These are phyloP conservation scores for Metalampra italica DNA, from an alignment of 2,888 invertebrate genomes.

Conservation along the genomic window DNA sequence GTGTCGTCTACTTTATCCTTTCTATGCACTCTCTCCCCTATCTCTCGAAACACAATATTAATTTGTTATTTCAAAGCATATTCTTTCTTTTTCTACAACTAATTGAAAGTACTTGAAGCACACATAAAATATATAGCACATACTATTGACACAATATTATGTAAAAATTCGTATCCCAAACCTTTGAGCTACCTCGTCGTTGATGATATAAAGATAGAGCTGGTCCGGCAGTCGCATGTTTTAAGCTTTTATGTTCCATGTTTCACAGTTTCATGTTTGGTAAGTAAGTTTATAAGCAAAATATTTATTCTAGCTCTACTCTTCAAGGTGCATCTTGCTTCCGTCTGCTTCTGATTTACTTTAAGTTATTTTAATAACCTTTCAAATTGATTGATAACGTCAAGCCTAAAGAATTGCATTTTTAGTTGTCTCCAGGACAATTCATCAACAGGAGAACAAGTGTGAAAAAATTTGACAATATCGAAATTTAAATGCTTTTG, in stretches of 20 bases:
- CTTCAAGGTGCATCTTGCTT: no score
- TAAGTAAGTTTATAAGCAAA: slow-evolving; percentile 6
- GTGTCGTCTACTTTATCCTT: slow-evolving; percentile 37
- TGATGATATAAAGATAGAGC: slow-evolving; percentile 21
- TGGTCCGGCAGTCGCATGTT: slow-evolving; percentile 58
- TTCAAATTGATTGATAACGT: no score
- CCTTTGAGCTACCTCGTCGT: slow-evolving; percentile 24
- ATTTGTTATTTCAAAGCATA: neutral
- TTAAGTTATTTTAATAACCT: no score
- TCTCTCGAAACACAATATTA: neutral
- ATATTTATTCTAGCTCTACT: no score
- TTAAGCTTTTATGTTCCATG: slow-evolving; percentile 31
- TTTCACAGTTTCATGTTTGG: slow-evolving; percentile 20
- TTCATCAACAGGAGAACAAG: no score
- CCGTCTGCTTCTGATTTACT: no score
- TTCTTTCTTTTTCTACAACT: neutral
- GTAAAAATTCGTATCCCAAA: neutral
- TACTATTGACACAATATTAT: neutral
- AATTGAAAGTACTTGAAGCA: neutral
- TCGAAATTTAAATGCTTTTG: neutral
- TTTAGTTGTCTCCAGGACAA: no score
- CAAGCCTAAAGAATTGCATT: no score
- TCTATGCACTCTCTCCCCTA: slow-evolving; percentile 12
- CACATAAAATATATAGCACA: slow-evolving; percentile 1
- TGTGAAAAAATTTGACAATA: no score